These are phyloP conservation scores for Solenopsis fugax DNA, from an alignment of 1,140 invertebrate genomes.

Conservation along the genomic window DNA sequence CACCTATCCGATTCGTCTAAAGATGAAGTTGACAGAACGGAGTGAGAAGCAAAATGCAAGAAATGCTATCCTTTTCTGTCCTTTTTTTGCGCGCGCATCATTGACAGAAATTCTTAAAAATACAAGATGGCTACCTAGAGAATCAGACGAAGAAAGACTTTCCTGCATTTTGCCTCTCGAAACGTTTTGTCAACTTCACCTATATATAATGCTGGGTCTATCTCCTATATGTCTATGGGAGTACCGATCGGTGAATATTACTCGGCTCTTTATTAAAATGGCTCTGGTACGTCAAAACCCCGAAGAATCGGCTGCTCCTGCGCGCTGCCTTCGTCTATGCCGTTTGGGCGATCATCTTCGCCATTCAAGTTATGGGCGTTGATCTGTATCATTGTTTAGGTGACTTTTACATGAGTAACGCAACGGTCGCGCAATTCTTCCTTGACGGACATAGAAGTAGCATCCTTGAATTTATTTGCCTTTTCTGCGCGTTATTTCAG, in stretches of 20 bases:
- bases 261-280: conserved; percentile 69
- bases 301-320: conserved; percentile 53
- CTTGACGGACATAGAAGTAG: background rate
- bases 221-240: too few species aligned
- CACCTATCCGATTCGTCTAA: too few species aligned
- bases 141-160: too few species aligned
- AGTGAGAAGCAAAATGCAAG: too few species aligned
- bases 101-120: too few species aligned
- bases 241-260: conserved; percentile 69
- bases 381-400: conserved; percentile 70
- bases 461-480: background rate
- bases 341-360: conserved; percentile 62
- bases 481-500: background rate
- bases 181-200: too few species aligned
- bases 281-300: conserved; percentile 65
- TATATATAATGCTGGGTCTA: too few species aligned
- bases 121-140: too few species aligned
- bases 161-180: too few species aligned
- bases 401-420: conserved; percentile 70
- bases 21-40: too few species aligned
- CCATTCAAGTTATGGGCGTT: conserved; percentile 62
- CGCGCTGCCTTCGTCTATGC: conserved; percentile 61
- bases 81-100: too few species aligned
- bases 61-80: too few species aligned
- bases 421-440: background rate